These are phyloP conservation scores for Spermophilus dauricus DNA, from an alignment of 2,113 vertebrate species.

Conservation along the genomic window DNA sequence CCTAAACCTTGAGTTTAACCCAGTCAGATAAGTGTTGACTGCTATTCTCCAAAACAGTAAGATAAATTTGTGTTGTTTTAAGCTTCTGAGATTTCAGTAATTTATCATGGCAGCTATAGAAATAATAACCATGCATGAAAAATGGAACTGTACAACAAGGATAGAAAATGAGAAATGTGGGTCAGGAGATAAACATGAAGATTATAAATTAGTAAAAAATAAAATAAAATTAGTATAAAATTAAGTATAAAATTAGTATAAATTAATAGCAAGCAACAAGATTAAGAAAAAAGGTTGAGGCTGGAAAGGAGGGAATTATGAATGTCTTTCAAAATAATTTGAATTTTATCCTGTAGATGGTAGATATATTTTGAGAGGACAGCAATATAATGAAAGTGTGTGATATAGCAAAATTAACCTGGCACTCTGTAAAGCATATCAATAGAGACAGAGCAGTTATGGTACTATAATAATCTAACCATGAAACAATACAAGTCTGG, in stretches of 20 bases:
- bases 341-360: background rate
- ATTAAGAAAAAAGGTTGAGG: background rate
- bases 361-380: background rate
- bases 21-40: background rate
- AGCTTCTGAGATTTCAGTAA: background rate
- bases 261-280: background rate
- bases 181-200: background rate
- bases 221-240: no score
- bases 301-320: background rate
- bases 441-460: background rate
- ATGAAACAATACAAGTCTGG: background rate
- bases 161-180: background rate
- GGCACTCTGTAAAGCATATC: background rate
- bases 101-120: background rate
- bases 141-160: background rate
- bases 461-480: background rate
- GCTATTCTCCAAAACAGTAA: background rate
- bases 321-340: conserved; percentile 33
- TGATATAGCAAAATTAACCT: conserved; percentile 5
- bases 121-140: background rate
- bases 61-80: background rate
- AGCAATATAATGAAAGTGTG: background rate
- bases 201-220: background rate
- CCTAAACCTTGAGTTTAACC: background rate
- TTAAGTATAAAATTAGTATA: background rate